These are phyloP conservation scores for Syritta pipiens DNA, from an alignment of 2,888 invertebrate genomes.

Conservation along the genomic window DNA sequence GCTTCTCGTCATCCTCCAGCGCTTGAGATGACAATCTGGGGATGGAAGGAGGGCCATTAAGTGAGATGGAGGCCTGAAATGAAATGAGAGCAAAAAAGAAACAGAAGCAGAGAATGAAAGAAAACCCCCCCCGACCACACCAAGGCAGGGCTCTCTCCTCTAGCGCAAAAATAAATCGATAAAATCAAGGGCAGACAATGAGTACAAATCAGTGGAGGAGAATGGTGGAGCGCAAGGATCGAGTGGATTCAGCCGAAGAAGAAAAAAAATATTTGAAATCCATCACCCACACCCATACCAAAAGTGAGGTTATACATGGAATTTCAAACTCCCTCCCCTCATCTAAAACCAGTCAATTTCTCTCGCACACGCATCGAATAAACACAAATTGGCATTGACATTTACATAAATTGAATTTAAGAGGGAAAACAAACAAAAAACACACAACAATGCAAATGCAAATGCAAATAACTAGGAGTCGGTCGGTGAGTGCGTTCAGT, in stretches of 20 bases:
- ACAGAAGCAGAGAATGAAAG: background rate
- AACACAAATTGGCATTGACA: constrained; percentile 64
- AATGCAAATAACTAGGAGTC: constrained; percentile 48
- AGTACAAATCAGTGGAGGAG: too few species aligned
- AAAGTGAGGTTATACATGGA: background rate
- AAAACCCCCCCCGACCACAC: too few species aligned
- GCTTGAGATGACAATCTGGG: constrained; percentile 48
- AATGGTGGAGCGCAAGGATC: too few species aligned
- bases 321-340: background rate
- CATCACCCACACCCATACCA: constrained; percentile 19
- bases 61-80: constrained; percentile 23
- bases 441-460: constrained; percentile 48
- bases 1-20: constrained; percentile 20
- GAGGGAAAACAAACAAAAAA: too few species aligned
- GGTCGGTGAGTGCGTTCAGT: constrained; percentile 6
- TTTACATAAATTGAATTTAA: constrained; percentile 66
- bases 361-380: constrained; percentile 25
- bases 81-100: constrained; percentile 50
- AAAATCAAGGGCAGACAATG: constrained; percentile 79
- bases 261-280: too few species aligned
- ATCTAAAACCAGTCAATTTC: constrained; percentile 39
- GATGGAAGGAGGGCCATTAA: background rate
- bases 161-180: constrained; percentile 75
- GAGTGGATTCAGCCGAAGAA: too few species aligned
- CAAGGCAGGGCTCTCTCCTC: constrained; percentile 49